Base-by-base conservation (phyloP, 2,888 invertebrate species). In the Acronicta leporina region DNA sequence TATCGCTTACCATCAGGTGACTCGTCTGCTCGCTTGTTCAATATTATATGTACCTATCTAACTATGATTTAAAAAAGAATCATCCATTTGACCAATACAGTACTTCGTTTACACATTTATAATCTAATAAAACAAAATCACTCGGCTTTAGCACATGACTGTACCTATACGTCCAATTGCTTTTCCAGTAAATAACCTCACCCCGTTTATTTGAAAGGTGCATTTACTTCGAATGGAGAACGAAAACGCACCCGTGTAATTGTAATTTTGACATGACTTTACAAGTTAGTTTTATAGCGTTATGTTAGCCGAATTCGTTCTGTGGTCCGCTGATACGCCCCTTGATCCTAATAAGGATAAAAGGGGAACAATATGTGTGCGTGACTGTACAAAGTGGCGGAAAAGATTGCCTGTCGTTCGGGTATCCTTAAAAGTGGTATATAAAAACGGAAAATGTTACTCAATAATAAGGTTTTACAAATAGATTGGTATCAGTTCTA, bases 201-300 rank as follows among this genome's bases (percentile, higher is more conserved):
- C 45, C 25, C 35, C 10, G 25, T 66, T 77, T 54, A 63, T 74
- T 69, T 51, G 40, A 57, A 75, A 66, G 51, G 59, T 62, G 63
- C 61, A 63, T 66, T 70, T 62, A 57, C 53, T 61, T 53, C 51
- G 57, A 66, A 74, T 79, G 50, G 81, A 49, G 35, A 60, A 52
- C 33, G 46, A 59, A 65, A 69, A 63, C 56, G 62, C 56, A 60
- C 58, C 59, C 45, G 42, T 54, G 46, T 53, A 56, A 64, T 45
- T 50, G 20, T 38, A 41, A 47, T 33, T 52, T 41, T 30, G 40
- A 53, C 16, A 38, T 14, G 15, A 25, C 43, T 14, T 55, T 44
- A 27, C 30, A 41, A 33, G 52, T 62, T 52, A 51, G 13, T 56
- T 52, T 53, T 40, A 52, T 33, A 33, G 11, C 16, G 15, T 44